These are phyloP conservation scores for Apodemus speciosus DNA, from an alignment of 2,113 vertebrate species.

Conservation along the genomic window DNA sequence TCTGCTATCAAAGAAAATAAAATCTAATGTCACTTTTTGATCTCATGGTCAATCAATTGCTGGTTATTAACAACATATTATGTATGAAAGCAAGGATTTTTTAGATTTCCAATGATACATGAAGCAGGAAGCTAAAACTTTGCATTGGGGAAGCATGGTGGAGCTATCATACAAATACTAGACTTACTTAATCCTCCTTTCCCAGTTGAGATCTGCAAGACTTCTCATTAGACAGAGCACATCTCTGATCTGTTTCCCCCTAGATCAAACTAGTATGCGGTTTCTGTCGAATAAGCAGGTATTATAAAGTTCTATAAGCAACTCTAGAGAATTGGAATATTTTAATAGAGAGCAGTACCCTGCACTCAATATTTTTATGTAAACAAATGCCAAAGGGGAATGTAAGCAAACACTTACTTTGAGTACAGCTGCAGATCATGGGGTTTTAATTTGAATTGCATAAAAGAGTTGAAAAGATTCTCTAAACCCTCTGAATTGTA, in stretches of 20 bases:
- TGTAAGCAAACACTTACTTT: constrained; percentile 4
- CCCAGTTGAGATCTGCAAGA: not conserved
- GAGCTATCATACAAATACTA: not conserved
- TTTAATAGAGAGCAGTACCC: constrained; percentile 37
- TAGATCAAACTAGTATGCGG: not conserved
- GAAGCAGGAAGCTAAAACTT: not conserved
- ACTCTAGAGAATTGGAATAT: constrained; percentile 35
- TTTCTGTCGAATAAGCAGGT: constrained; percentile 59
- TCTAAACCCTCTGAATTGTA: not conserved
- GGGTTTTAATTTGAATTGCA: not conserved
- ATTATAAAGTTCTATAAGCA: constrained; percentile 22
- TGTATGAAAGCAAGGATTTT: not conserved
- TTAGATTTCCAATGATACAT: not conserved
- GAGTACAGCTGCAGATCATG: not conserved
- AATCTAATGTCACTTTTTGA: not conserved
- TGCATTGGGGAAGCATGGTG: not conserved
- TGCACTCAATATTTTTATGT: constrained; percentile 40
- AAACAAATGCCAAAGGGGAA: not conserved
- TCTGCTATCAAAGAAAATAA: not conserved
- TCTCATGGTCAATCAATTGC: not conserved
- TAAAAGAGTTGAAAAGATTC: not conserved
- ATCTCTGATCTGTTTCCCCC: not conserved
- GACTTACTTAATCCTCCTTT: not conserved
- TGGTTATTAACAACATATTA: not conserved
- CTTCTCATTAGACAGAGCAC: not conserved